phyloP scores from a whole-genome alignment of 2,797 vertebrate species.

The Cirrhinus mrigala region DNA sequence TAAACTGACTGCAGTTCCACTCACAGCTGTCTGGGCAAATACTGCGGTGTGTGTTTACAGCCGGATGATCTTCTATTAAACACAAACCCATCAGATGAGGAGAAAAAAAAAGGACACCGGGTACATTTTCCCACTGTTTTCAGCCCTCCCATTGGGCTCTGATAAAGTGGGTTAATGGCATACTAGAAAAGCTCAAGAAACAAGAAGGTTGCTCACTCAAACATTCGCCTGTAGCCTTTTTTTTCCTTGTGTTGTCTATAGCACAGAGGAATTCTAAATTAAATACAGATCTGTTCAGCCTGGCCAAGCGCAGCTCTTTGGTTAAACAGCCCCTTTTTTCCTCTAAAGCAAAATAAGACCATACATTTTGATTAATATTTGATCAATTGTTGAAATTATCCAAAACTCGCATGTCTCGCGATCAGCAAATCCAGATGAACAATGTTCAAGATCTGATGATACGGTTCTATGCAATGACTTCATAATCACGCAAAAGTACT shows the following conservation, averaged over 20 bases:
- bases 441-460: slow-evolving; percentile 17
- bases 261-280: slow-evolving; percentile 37
- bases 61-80: slow-evolving; percentile 20
- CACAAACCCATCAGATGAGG: slow-evolving; percentile 1
- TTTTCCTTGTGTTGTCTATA: slow-evolving; percentile 11
- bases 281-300: slow-evolving; percentile 24
- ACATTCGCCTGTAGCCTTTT: slow-evolving; percentile 8
- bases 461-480: slow-evolving; percentile 28
- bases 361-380: slow-evolving; percentile 41
- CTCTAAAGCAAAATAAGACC: slow-evolving; percentile 15
- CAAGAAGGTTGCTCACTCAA: slow-evolving; percentile 42
- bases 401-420: not conserved
- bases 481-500: slow-evolving; percentile 36
- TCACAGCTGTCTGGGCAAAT: slow-evolving; percentile 11
- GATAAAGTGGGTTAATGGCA: slow-evolving; percentile 35
- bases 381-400: slow-evolving; percentile 38
- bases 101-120: slow-evolving; percentile 16
- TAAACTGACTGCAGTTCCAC: slow-evolving; percentile 8
- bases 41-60: slow-evolving; percentile 15
- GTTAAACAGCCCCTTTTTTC: not conserved
- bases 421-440: slow-evolving; percentile 30
- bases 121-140: slow-evolving; percentile 30
- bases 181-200: slow-evolving; percentile 39
- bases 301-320: slow-evolving; percentile 5
- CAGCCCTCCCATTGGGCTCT: not conserved